Conservation (phyloP, 2,797 vertebrate genomes). For the Rhabdomys pumilio region DNA sequence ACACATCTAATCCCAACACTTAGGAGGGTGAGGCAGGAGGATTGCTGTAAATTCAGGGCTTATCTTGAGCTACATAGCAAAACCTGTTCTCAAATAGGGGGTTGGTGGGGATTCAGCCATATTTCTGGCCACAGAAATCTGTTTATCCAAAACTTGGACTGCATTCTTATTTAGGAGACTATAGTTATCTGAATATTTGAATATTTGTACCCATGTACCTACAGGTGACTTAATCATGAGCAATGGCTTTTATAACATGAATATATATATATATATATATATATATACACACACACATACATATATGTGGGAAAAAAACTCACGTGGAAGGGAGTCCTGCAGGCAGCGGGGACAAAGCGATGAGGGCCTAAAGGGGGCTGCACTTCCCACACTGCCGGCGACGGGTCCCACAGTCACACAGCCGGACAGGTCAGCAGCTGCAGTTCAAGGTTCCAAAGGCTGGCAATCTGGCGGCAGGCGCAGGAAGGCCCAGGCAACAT, state of each 20-base stretch:
- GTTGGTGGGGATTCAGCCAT: neutral
- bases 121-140: neutral
- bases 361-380: no score
- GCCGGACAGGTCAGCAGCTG: no score
- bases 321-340: no score
- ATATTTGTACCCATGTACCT: neutral
- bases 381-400: no score
- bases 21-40: neutral
- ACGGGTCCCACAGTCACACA: no score
- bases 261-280: no score
- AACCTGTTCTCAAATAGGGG: neutral
- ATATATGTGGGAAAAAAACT: no score
- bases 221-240: conserved; percentile 39
- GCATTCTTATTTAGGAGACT: neutral
- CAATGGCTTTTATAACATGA: conserved; percentile 21
- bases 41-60: neutral
- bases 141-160: conserved; percentile 4
- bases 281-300: no score
- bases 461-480: no score
- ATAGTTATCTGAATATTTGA: neutral
- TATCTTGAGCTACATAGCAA: neutral
- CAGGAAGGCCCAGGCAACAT: no score
- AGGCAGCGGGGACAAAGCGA: no score
- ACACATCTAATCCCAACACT: neutral
- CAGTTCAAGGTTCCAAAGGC: no score